Evolutionary conservation across 1,140 invertebrate species (phyloP).

Genomic region (Drosophila nigromelanica): DNA sequence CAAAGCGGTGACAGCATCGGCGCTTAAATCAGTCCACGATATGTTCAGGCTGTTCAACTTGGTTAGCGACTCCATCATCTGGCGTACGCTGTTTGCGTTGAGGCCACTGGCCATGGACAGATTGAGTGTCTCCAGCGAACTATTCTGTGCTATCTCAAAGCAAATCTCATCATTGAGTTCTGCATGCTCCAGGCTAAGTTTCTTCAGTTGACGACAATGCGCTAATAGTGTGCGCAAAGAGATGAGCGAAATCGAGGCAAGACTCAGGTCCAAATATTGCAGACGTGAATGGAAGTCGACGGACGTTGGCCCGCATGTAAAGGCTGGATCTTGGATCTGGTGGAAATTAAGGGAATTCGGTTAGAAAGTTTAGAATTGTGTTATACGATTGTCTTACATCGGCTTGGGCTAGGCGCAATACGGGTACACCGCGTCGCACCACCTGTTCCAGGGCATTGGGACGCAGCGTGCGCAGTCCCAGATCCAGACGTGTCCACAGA

Average conservation of each 20-base stretch:
- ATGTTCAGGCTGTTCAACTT: constrained; percentile 90
- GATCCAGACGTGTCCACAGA: constrained; percentile 92
- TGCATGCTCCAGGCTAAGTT: constrained; percentile 93
- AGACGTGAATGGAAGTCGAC: constrained; percentile 82
- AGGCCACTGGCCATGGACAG: constrained; percentile 90
- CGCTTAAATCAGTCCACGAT: constrained; percentile 90
- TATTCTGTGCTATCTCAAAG: constrained; percentile 87
- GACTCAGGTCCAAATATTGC: constrained; percentile 93
- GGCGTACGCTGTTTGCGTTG: constrained; percentile 85
- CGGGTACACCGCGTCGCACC: constrained; percentile 89
- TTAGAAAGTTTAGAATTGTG: neutral
- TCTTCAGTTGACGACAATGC: constrained; percentile 89
- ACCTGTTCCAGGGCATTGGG: constrained; percentile 89
- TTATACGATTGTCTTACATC: constrained; percentile 85
- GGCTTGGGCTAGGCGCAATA: constrained; percentile 90
- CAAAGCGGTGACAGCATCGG: constrained; percentile 86
- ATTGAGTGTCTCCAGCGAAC: constrained; percentile 89
- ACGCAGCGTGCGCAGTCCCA: constrained; percentile 88
- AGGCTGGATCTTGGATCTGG: constrained; percentile 85
- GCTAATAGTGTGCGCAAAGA: constrained; percentile 88
- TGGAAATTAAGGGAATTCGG: neutral
- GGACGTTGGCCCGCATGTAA: constrained; percentile 61
- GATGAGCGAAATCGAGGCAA: constrained; percentile 87
- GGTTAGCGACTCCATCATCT: constrained; percentile 86
- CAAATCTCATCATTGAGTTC: constrained; percentile 87